phyloP scores from a whole-genome alignment of 2,113 vertebrate genomes.

The Gnathochromis pfefferi region DNA sequence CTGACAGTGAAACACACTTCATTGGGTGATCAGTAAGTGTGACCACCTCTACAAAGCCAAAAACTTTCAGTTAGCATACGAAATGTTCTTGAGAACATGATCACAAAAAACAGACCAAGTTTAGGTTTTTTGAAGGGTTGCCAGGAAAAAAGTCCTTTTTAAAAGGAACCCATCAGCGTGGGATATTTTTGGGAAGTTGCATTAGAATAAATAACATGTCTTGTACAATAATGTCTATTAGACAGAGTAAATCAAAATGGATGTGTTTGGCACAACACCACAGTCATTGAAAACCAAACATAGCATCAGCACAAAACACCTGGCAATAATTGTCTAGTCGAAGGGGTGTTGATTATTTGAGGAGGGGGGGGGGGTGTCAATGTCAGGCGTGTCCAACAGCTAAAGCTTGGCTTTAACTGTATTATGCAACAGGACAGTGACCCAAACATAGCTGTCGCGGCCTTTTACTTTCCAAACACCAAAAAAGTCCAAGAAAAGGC shows the following conservation, averaged over 20 bases:
- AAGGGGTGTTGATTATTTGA: not conserved
- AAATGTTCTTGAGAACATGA: fast-evolving
- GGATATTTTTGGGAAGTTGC: not conserved
- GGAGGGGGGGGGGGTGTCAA: not conserved
- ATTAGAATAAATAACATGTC: fast-evolving
- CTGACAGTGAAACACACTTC: fast-evolving
- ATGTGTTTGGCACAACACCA: not conserved
- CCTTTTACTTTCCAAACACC: too few relatives aligned
- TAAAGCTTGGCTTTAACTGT: not conserved
- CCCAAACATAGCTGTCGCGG: too few relatives aligned
- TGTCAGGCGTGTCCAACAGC: fast-evolving
- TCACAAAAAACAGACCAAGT: fast-evolving
- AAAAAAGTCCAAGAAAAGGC: too few relatives aligned
- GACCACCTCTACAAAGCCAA: fast-evolving
- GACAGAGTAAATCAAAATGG: fast-evolving
- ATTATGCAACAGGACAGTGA: not conserved
- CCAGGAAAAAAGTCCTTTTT: not conserved
- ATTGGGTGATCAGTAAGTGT: not conserved
- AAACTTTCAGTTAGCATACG: fast-evolving
- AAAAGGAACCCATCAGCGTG: not conserved
- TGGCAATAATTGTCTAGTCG: fast-evolving
- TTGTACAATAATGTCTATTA: not conserved
- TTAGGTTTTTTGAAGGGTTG: fast-evolving
- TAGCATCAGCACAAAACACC: fast-evolving
- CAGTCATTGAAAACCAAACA: fast-evolving